Conservation (phyloP, 2,113 vertebrate species). For the Pholis gunnellus region DNA sequence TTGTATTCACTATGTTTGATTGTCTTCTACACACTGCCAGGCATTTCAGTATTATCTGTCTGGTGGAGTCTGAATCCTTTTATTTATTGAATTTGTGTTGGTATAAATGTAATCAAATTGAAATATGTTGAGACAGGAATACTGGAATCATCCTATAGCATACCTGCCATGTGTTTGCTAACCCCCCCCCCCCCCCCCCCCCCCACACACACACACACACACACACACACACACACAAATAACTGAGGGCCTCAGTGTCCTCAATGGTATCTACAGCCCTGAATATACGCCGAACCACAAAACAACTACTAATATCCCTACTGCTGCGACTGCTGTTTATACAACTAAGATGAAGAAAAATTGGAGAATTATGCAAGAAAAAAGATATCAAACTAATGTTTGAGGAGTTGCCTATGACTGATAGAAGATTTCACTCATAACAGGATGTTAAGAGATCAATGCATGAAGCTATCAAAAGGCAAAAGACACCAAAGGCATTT, state of each 20-base stretch:
- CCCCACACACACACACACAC: no score
- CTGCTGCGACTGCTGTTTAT: neutral
- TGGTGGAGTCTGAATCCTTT: neutral
- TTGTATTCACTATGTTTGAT: neutral
- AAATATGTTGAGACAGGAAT: no score
- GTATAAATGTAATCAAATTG: no score
- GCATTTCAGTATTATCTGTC: neutral
- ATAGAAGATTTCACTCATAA: conserved; percentile 25
- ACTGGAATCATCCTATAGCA: no score
- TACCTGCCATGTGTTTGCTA: no score
- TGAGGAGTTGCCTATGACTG: neutral
- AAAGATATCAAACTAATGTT: neutral
- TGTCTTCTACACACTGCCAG: neutral
- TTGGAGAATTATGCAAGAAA: neutral
- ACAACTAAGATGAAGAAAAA: neutral
- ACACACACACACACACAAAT: no score
- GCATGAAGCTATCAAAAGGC: neutral
- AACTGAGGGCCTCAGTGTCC: neutral
- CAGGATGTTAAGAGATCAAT: conserved; percentile 37
- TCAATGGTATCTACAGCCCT: no score
- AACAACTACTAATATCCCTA: neutral
- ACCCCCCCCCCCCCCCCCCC: no score
- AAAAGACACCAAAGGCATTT: conserved; percentile 32
- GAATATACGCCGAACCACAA: neutral
- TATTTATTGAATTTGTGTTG: no score